Percentiles rank a stretch among this genome's conserved stretches.
phyloP scores from a whole-genome alignment of 2,888 invertebrate species.

The Exephanes ischioxanthus region DNA sequence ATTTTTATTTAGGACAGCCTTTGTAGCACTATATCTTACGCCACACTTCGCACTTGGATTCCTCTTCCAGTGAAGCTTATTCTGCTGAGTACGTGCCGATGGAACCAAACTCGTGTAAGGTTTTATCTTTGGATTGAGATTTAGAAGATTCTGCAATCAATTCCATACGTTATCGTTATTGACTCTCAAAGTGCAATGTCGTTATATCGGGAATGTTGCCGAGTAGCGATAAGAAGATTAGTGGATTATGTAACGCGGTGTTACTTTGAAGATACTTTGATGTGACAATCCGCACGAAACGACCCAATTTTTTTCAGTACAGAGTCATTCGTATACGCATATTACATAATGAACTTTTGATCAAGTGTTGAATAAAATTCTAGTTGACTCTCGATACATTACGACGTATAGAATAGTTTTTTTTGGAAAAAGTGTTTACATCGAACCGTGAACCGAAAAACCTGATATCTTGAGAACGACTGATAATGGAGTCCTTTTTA shows the following conservation, averaged over 20 bases:
- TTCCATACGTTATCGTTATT: background rate
- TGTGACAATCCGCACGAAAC: too few species aligned
- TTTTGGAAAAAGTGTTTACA: too few species aligned
- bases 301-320: too few species aligned
- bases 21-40: conserved; percentile 86
- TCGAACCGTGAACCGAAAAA: too few species aligned
- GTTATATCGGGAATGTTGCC: background rate
- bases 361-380: too few species aligned
- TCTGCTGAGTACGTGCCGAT: conserved; percentile 93
- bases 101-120: conserved; percentile 93
- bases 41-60: conserved; percentile 94
- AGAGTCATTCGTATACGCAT: too few species aligned
- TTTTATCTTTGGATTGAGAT: conserved; percentile 94
- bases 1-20: background rate
- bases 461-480: too few species aligned
- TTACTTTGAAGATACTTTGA: too few species aligned
- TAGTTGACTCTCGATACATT: too few species aligned
- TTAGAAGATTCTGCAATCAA: conserved; percentile 92
- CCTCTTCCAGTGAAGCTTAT: conserved; percentile 98
- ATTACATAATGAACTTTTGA: too few species aligned
- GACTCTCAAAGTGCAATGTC: background rate
- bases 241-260: background rate
- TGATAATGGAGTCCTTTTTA: too few species aligned
- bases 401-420: too few species aligned
- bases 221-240: background rate